Percentiles rank a stretch among this genome's conserved stretches.
These are phyloP conservation scores for Ahaetulla prasina DNA, from an alignment of 2,113 vertebrate species.

Conservation along the genomic window DNA sequence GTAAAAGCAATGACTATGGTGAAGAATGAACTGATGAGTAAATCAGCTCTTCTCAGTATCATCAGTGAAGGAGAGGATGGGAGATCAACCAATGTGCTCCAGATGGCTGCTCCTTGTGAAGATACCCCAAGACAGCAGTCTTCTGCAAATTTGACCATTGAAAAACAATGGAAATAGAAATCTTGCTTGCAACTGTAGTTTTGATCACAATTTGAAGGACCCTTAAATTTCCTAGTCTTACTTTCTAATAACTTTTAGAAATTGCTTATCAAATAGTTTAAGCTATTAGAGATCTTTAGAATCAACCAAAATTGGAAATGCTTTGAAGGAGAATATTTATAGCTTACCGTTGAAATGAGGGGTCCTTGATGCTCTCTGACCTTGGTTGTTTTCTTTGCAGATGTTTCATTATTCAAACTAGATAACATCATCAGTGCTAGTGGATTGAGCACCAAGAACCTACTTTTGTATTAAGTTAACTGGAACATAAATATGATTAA, in stretches of 20 bases:
- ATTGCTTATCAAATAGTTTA: neutral
- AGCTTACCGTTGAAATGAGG: too few relatives aligned
- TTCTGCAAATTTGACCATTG: neutral
- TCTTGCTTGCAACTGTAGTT: neutral
- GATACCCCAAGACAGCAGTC: neutral
- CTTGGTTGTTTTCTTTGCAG: too few relatives aligned
- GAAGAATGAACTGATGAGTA: neutral
- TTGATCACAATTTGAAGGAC: neutral
- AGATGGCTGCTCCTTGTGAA: neutral
- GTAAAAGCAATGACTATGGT: neutral
- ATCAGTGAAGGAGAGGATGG: neutral
- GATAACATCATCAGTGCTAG: too few relatives aligned
- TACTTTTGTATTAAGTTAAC: neutral
- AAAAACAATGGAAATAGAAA: neutral
- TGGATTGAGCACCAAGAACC: too few relatives aligned
- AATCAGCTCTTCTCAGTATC: neutral
- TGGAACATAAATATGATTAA: neutral
- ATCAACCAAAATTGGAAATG: neutral
- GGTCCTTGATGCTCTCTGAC: too few relatives aligned
- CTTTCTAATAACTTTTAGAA: neutral
- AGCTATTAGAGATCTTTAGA: neutral
- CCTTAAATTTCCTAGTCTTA: neutral
- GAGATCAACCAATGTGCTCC: neutral
- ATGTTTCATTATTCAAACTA: too few relatives aligned
- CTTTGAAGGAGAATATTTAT: neutral